Evolutionary conservation across 1,140 invertebrate species (phyloP).

Genomic region (Calephelis virginiensis): DNA sequence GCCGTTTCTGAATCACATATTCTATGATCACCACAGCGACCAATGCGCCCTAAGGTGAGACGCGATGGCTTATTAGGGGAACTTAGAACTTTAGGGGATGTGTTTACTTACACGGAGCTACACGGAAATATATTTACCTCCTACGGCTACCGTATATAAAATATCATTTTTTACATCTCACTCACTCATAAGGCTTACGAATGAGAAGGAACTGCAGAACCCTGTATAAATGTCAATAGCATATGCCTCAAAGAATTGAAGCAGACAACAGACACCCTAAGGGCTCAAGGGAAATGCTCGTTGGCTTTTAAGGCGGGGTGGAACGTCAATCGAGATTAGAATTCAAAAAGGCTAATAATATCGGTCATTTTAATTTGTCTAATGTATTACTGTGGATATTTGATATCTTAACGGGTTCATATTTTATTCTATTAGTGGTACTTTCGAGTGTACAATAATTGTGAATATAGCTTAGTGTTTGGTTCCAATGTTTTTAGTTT

Average conservation of each 20-base stretch:
- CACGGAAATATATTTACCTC: constrained; percentile 53
- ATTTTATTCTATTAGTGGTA: constrained; percentile 13
- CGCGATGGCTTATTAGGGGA: constrained; percentile 70
- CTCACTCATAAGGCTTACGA: constrained; percentile 32
- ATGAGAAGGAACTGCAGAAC: constrained; percentile 32
- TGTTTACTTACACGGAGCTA: constrained; percentile 56
- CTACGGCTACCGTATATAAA: constrained; percentile 42
- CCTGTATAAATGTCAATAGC: constrained; percentile 37
- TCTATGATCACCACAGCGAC: constrained; percentile 44
- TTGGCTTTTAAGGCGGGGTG: constrained; percentile 46
- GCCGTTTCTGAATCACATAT: neutral
- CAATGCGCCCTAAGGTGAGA: constrained; percentile 67
- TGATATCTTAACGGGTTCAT: constrained; percentile 13
- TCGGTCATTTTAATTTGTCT: constrained; percentile 58
- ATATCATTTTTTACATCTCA: constrained; percentile 33
- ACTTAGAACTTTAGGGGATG: constrained; percentile 69
- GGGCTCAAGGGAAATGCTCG: constrained; percentile 66
- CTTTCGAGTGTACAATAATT: constrained; percentile 5
- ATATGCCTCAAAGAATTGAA: constrained; percentile 47
- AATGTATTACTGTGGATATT: constrained; percentile 36
- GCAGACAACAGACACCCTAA: constrained; percentile 38
- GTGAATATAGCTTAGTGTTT: neutral
- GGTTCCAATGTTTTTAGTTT: constrained; percentile 4
- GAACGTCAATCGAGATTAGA: constrained; percentile 62
- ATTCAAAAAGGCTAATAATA: constrained; percentile 49